Evolutionary conservation across 2,113 vertebrate species (phyloP), one percentile per base, ranked within the genome.

Genomic region (Oreamnos americanus): DNA sequence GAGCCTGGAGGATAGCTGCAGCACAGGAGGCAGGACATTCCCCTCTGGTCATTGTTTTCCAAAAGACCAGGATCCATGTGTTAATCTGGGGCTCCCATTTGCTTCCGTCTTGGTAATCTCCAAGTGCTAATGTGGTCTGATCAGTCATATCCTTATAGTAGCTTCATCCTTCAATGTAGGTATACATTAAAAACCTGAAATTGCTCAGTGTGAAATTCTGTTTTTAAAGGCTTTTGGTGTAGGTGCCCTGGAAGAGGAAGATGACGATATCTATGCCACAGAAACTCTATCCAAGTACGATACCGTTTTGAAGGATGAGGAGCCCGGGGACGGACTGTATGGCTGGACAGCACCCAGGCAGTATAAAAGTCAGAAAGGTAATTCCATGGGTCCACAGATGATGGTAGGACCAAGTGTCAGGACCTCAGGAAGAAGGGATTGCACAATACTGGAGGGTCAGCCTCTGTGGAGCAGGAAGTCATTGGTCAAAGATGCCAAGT

Each of bases 321-420:
- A 99, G 96, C 99, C 99, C 12, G 99, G 99, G 64, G 99, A 99
- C 74, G 99, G 99, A 0, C 99, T 99, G 14, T 99, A 99, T 78
- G 99, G 99, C 57, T 99, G 99, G 99, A 99, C 99, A 0, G 99
- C 99, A 0, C 99, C 99, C 0, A 99, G 99, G 90, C 99, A 99
- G 58, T 99, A 99, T 98, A 99, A 95, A 79, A 98, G 87, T 53
- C 99, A 98, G 91, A 99, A 98, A 98, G 98, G 99, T 99, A 98
- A 74, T 51, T 87, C 16, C 0, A 2, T 87, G 25, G 87, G 0
- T 17, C 21, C 45, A 4, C 45, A 96, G 1, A 53, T 2, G 5
- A 0, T 2, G 21, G 3, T 30, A 2, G 94, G 36, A 51, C 83
- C 79, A 2, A 12, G 30, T 4, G n/a, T 14, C 1, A 0, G 53